A percentile compares a stretch with the other conserved stretches of the same genome.
phyloP scores from a whole-genome alignment of 2,888 invertebrate genomes.

The Oxyteleia sp. region DNA sequence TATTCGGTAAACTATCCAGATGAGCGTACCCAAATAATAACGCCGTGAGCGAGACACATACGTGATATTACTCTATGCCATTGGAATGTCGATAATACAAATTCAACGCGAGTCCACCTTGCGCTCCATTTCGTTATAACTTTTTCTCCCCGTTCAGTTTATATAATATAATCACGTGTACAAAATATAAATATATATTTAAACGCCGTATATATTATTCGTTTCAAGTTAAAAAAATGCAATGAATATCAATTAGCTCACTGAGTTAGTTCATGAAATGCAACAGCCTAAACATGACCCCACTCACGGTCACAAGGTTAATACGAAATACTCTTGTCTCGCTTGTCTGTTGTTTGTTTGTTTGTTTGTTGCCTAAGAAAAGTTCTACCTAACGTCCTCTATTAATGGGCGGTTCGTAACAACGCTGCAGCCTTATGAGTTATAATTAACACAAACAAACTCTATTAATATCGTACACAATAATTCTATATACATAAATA shows the following conservation, averaged over 20 bases:
- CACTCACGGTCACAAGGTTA: conserved; percentile 27
- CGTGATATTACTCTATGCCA: conserved; percentile 17
- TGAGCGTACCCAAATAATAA: conserved; percentile 36
- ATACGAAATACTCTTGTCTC: conserved; percentile 50
- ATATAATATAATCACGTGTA: conserved; percentile 50
- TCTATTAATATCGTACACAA: conserved; percentile 73
- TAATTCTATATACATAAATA: conserved; percentile 79
- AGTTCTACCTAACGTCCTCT: conserved; percentile 62
- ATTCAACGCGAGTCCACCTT: conserved; percentile 17
- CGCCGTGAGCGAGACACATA: conserved; percentile 6
- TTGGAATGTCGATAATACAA: conserved; percentile 23
- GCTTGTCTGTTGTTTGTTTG: too few relatives aligned
- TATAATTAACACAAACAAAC: conserved; percentile 72
- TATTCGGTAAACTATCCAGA: conserved; percentile 48
- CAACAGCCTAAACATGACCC: conserved; percentile 58
- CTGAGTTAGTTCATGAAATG: conserved; percentile 65
- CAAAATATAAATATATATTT: conserved; percentile 66
- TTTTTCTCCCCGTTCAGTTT: background rate
- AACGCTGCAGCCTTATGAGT: conserved; percentile 78
- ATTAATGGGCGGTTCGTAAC: conserved; percentile 77
- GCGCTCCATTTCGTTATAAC: background rate
- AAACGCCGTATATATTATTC: conserved; percentile 45
- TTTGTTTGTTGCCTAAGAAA: conserved; percentile 53
- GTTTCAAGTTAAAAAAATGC: conserved; percentile 52
- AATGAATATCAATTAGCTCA: conserved; percentile 53